phyloP scores from a whole-genome alignment of 2,797 vertebrate genomes.

The Borostomias antarcticus region DNA sequence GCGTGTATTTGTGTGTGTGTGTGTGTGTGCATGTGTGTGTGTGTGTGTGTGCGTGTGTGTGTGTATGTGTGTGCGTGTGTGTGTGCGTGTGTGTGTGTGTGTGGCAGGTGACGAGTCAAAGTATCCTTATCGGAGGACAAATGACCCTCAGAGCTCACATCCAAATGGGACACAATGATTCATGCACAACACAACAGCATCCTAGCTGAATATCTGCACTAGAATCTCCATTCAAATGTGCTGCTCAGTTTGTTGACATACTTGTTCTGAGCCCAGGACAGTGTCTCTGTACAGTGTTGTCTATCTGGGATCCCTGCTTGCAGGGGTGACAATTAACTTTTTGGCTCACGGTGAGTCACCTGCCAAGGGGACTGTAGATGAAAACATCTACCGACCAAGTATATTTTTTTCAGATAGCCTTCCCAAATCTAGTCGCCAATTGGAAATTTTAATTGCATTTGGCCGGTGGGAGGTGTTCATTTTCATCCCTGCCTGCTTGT shows the following conservation, averaged over 20 bases:
- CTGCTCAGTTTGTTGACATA: background rate
- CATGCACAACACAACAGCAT: background rate
- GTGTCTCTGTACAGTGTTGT: background rate
- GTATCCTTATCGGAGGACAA: background rate
- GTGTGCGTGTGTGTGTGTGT: background rate
- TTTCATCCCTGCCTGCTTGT: no score
- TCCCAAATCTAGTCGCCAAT: no score
- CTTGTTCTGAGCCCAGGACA: background rate
- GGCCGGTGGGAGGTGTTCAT: no score
- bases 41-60: conserved; percentile 9
- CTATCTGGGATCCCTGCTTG: no score
- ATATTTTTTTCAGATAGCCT: no score
- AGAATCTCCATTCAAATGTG: background rate
- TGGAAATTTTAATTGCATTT: no score
- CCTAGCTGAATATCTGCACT: background rate
- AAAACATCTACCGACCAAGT: no score
- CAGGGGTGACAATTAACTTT: no score
- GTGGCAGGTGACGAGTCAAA: background rate
- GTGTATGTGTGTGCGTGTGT: background rate
- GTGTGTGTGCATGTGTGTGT: background rate
- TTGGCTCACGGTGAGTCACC: no score
- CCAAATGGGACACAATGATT: background rate
- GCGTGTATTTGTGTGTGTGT: background rate
- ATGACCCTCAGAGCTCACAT: background rate
- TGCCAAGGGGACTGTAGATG: no score